Base-by-base conservation (phyloP, 1,140 invertebrate species). In the Calosoma granatense region DNA sequence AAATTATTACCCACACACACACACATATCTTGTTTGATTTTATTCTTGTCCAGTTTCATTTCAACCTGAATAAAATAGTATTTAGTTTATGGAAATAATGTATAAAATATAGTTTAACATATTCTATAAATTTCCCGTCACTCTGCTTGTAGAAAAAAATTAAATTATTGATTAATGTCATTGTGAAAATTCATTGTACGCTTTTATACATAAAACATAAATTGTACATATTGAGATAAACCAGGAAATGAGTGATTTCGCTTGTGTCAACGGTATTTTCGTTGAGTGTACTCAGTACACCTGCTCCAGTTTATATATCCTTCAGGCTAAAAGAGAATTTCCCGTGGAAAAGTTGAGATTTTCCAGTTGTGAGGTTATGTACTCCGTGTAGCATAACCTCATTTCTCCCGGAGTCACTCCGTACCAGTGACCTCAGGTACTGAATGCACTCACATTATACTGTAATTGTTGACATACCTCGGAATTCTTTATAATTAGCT, bases 251-350 rank as follows among this genome's bases (percentile, higher is more conserved):
- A 9, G 26, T 36, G 26, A 47, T 47, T 47, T 47, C 6, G 41
- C 15, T 6, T 9, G 41, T 47, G 41, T 47, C 9, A 47, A 47
- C 41, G 41, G n/a, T n/a, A n/a, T n/a, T n/a, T n/a, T n/a, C n/a
- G n/a, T n/a, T n/a, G 9, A 17, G 9, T 47, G 41, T 11, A 17
- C 6, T 17, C 41, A 11, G 41, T 17, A n/a, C 41, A 47, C 41
- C 41, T 47, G 41, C 41, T 47, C 41, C 41, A 47, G 9, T 47
- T 47, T 12, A 47, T 17, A 47, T 12, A 47, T 47, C 41, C 41
- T 47, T 17, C 9, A 17, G 41, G 41, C 41, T 47, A 47, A 47
- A 47, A 47, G 41, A 47, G 41, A 47, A 47, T 12, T 12, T 9
- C 41, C 17, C 41, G 41, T 9, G 9, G 41, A 47, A 47, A 12